Base-by-base conservation (phyloP, 1,140 invertebrate genomes). In the Ceratitis capitata region DNA sequence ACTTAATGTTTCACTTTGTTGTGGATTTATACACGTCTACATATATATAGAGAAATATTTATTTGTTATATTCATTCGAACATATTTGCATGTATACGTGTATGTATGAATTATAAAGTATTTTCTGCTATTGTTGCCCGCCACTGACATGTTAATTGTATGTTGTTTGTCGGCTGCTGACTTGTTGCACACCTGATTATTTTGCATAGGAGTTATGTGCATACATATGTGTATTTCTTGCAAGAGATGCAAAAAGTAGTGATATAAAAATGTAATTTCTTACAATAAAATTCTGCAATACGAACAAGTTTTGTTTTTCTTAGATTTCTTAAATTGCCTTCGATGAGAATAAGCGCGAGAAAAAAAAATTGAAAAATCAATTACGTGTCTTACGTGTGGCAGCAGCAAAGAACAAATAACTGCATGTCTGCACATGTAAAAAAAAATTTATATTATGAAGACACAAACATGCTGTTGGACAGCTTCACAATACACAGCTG, bases 181-280 rank as follows among this genome's bases (percentile, higher is more conserved):
- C 39, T 78, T 78, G 19, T 78, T 78, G 69, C 69, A 78, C 69
- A 78, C 69, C 69, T 78, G 69, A 78, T 78, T 78, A 78, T 78
- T 78, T 78, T 78, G 69, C 69, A 78, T 78, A 78, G 39, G 19
- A 45, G 42, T 78, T 78, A 45, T 78, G 39, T 23, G n/a, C 69
- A 39, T 26, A 23, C 35, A 5, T 19, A 78, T 39, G 12, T 19
- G n/a, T 39, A 74, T n/a, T n/a, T n/a, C 39, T n/a, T 12, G 6
- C 69, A 78, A 45, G n/a, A 26, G 6, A n/a, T 19, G 19, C 16
- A 78, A 78, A 69, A 61, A 61, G n/a, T 69, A 32, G 0, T 32
- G 35, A 16, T 69, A n/a, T 69, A 69, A n/a, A 69, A 35, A 39
- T 35, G 61, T 69, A 69, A 69, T 69, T 39, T 69, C 32, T 32